These are phyloP conservation scores for Melanostigma gelatinosum DNA, from an alignment of 2,113 vertebrate species.

Conservation along the genomic window DNA sequence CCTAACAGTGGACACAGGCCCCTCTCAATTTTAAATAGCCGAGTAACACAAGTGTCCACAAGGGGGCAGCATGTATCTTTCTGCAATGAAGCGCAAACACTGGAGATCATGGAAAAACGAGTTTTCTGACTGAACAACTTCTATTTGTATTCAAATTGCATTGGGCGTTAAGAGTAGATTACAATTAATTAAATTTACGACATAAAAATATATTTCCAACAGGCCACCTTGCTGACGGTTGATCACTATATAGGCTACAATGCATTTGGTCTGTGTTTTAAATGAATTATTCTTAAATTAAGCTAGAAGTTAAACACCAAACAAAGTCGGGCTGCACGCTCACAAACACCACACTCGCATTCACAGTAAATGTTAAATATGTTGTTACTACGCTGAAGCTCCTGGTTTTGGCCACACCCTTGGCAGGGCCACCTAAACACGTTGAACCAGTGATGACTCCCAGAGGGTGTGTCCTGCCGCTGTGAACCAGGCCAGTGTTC, in stretches of 20 bases:
- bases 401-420: constrained; percentile 69
- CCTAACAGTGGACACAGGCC: not conserved
- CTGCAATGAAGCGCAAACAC: not conserved
- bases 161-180: too few species aligned
- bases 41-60: constrained; percentile 27
- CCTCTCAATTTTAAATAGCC: too few species aligned
- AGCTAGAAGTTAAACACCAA: not conserved
- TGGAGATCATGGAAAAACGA: not conserved
- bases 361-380: not conserved
- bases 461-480: constrained; percentile 73
- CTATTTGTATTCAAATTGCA: not conserved
- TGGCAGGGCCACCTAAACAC: constrained; percentile 72
- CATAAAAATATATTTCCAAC: not conserved
- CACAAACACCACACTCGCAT: not conserved
- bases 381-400: not conserved
- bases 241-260: too few species aligned
- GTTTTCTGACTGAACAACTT: not conserved
- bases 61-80: constrained; percentile 49
- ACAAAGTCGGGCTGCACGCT: not conserved
- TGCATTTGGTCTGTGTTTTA: not conserved
- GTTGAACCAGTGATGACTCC: constrained; percentile 77
- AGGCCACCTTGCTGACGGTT: not conserved
- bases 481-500: constrained; percentile 47
- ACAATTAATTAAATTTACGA: accelerated
- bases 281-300: not conserved